Evolutionary conservation across 2,888 invertebrate species (phyloP), one percentile per base, ranked within the genome.

Genomic region (Noctuana brunneofusca): DNA sequence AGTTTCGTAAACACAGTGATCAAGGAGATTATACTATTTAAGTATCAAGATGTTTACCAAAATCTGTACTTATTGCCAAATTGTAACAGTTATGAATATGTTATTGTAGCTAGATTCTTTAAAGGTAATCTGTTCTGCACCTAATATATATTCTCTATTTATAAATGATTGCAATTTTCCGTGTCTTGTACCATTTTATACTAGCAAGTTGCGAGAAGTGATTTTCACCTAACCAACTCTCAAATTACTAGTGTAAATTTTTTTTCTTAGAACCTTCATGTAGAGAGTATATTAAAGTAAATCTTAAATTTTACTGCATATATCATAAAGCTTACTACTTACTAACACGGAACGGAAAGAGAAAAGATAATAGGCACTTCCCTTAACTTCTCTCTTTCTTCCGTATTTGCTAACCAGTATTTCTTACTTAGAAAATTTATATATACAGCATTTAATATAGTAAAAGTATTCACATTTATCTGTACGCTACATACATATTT

Each of bases 1-100:
- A 83, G 80, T 82, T 79, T 83, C 76, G 74, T 83, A 76, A 79
- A 80, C 78, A 79, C 76, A 77, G 71, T 80, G 71, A 77, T 78
- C 78, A 78, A 78, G 78, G 82, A 82, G 81, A 83, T 85, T 81
- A 78, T 78, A 74, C 72, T 65, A 68, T 72, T 65, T 66, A 62
- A 57, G 63, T 57, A 57, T 46, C 41, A 58, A 58, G 20, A 49
- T 55, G 38, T 49, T 55, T 54, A 62, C 54, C 55, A 57, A 64
- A 67, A 53, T 65, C 62, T 30, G 67, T 67, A 67, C 67, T 67
- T 67, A 66, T 58, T 60, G 60, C 60, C 58, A 65, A 57, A 38
- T 65, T 59, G 65, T 58, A 50, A 48, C 64, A 62, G 48, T 48
- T 46, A 49, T 35, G 12, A 54, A 55, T 55, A 32, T 56, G 55